Evolutionary conservation across 2,888 invertebrate species (phyloP).

Genomic region (Leptinotarsa haldemani): DNA sequence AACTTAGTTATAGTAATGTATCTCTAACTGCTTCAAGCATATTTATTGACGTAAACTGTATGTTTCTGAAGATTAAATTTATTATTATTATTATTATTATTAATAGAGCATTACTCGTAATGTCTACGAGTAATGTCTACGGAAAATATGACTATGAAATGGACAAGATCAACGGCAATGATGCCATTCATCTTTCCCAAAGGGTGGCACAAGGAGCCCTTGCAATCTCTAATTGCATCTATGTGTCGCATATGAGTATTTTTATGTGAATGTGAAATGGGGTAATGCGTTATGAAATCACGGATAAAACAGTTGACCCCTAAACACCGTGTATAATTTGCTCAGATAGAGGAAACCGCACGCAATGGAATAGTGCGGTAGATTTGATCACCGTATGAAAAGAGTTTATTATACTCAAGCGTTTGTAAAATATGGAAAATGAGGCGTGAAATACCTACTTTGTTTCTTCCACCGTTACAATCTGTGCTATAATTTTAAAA

Average conservation of each 20-base stretch:
- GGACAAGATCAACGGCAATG: background rate
- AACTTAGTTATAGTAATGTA: too few species aligned
- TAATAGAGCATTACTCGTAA: too few species aligned
- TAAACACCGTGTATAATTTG: conserved; percentile 63
- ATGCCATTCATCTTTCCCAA: background rate
- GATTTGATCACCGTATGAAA: background rate
- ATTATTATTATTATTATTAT: too few species aligned
- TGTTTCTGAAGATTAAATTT: too few species aligned
- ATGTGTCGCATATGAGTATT: conserved; percentile 30
- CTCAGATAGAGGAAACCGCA: conserved; percentile 58
- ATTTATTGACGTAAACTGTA: too few species aligned
- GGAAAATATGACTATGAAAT: background rate
- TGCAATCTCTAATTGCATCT: conserved; percentile 15
- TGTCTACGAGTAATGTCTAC: too few species aligned
- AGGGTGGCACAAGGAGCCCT: background rate
- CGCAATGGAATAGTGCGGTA: conserved; percentile 51
- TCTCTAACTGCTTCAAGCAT: too few species aligned
- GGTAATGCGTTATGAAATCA: conserved; percentile 59
- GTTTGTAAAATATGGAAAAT: background rate
- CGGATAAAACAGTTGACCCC: conserved; percentile 62
- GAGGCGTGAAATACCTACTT: background rate
- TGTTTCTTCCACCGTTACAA: too few species aligned
- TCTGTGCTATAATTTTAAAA: too few species aligned
- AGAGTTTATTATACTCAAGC: background rate
- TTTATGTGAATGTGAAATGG: conserved; percentile 33